Evolutionary conservation across 2,888 invertebrate genomes (phyloP).

Genomic region (Mycalesis mineus): DNA sequence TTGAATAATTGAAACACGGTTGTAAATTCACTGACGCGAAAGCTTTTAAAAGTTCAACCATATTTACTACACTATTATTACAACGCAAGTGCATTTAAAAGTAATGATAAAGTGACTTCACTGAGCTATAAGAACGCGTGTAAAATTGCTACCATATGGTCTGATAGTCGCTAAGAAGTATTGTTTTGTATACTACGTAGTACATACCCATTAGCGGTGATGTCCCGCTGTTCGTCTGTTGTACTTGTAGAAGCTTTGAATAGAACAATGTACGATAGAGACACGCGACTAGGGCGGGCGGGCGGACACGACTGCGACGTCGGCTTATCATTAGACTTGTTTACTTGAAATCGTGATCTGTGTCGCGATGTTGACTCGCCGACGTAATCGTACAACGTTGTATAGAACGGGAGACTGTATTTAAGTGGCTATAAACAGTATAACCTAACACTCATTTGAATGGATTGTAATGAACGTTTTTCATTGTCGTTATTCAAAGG

Average conservation of each 20-base stretch:
- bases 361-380: constrained; percentile 48
- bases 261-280: constrained; percentile 3
- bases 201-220: constrained; percentile 42
- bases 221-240: background rate
- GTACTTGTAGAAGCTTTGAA: constrained; percentile 1
- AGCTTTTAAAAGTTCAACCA: constrained; percentile 38
- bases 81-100: no score
- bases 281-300: constrained; percentile 52
- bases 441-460: constrained; percentile 19
- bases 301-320: constrained; percentile 58
- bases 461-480: constrained; percentile 6
- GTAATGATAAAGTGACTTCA: no score
- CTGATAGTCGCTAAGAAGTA: background rate
- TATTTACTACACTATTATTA: background rate
- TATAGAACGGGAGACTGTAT: constrained; percentile 33
- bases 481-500: constrained; percentile 1
- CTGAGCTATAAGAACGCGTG: no score
- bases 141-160: constrained; percentile 29
- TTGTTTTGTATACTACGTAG: constrained; percentile 2
- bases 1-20: constrained; percentile 31
- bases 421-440: constrained; percentile 27
- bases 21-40: constrained; percentile 40
- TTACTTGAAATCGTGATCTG: constrained; percentile 64
- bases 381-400: constrained; percentile 38
- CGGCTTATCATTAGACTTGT: constrained; percentile 68